Conservation (phyloP, 2,797 vertebrate genomes). For the Eutrigla gurnardus region DNA sequence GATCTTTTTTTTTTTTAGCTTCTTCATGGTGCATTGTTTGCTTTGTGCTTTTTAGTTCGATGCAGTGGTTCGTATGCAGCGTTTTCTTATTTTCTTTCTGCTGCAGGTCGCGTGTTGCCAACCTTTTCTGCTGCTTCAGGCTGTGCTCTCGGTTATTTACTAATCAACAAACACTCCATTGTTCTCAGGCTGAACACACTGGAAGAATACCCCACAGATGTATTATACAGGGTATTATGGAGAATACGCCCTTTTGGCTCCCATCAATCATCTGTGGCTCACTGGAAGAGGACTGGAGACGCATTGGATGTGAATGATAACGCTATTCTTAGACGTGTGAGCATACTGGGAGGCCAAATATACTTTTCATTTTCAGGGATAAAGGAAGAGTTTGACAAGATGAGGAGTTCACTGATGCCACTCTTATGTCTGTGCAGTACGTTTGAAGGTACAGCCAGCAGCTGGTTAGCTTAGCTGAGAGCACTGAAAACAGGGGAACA, state of each 20-base stretch:
- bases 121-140: slow-evolving; percentile 50
- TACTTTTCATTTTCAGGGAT: slow-evolving; percentile 15
- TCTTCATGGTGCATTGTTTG: slow-evolving; percentile 16
- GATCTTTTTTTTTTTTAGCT: slow-evolving; percentile 2
- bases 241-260: slow-evolving; percentile 36
- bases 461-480: not conserved
- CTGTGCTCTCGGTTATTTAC: slow-evolving; percentile 45
- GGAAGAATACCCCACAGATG: slow-evolving; percentile 36
- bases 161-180: slow-evolving; percentile 55
- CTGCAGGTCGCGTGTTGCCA: slow-evolving; percentile 37
- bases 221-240: slow-evolving; percentile 46
- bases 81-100: not conserved
- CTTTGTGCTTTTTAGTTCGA: slow-evolving; percentile 22
- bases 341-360: slow-evolving; percentile 26
- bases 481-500: not conserved
- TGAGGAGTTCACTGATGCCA: not conserved
- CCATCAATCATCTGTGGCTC: slow-evolving; percentile 60
- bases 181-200: slow-evolving; percentile 44
- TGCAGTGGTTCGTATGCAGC: slow-evolving; percentile 43
- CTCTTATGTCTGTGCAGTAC: not conserved
- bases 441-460: slow-evolving; percentile 1
- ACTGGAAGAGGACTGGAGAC: slow-evolving; percentile 9
- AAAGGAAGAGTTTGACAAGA: not conserved
- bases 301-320: slow-evolving; percentile 17
- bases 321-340: slow-evolving; percentile 21